Conservation (phyloP, 2,113 vertebrate species). For the Cranoglanis bouderius region DNA sequence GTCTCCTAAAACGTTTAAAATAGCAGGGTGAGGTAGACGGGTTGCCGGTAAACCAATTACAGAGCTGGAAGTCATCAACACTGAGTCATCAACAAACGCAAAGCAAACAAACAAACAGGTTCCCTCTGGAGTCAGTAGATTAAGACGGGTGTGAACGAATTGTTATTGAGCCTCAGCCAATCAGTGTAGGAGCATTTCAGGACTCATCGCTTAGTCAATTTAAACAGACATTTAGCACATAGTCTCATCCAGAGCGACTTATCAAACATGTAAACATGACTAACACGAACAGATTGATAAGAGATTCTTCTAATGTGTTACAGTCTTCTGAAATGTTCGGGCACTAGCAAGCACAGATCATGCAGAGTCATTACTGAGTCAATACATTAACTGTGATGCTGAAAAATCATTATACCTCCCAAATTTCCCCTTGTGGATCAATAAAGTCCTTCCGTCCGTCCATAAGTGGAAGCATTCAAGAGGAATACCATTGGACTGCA, state of each 20-base stretch:
- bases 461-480: neutral
- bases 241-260: neutral
- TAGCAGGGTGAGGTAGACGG: conserved; percentile 5
- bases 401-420: neutral
- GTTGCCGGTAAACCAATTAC: conserved; percentile 61
- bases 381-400: neutral
- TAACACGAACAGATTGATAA: neutral
- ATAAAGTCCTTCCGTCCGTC: neutral
- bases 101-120: conserved; percentile 39
- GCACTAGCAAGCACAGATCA: neutral
- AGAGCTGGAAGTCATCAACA: conserved; percentile 36
- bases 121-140: neutral
- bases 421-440: neutral
- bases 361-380: neutral
- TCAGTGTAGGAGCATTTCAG: neutral
- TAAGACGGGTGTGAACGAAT: conserved; percentile 7
- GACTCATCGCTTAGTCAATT: neutral
- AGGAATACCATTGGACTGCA: neutral
- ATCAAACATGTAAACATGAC: neutral
- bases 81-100: conserved; percentile 37
- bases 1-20: conserved; percentile 9
- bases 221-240: neutral
- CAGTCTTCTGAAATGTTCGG: neutral
- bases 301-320: neutral
- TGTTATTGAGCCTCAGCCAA: neutral